Base-by-base conservation (phyloP, 2,888 invertebrate genomes). In the Arge pagana region DNA sequence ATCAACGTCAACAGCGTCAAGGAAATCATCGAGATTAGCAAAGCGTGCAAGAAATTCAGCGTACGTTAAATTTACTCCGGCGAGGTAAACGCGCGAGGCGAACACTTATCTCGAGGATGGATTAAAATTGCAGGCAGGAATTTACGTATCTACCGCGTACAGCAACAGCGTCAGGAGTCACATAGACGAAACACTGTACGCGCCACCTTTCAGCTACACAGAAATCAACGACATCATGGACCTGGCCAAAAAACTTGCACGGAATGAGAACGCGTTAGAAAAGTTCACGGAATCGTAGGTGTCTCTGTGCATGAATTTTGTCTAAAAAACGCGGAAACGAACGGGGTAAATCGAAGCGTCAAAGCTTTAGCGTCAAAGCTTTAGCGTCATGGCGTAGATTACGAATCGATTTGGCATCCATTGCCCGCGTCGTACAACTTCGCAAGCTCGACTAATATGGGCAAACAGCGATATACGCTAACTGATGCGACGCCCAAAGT, bases 181-280 rank as follows among this genome's bases (percentile, higher is more conserved):
- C 24, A 82, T 88, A 1, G 84, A 85, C 40, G 88, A 89, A 68
- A 72, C 77, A 48, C 82, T 87, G 62, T 88, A 88, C 71, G 78
- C 79, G 0, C 80, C 79, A 49, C 76, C 80, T 0, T 74, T 80
- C 0, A 74, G 79, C 48, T 79, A 79, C 48, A 80, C 80, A 2
- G 74, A 81, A 1, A 62, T 84, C 1, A 61, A 42, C 10, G 62
- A 67, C 15, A 66, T 76, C 49, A 71, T 82, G 0, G 76, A 77
- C 30, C 43, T 55, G 8, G 28, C 54, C n/a, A 11, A 23, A 1
- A 19, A 13, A 4, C 43, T 6, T 13, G 15, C 56, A 15, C 51
- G 39, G 52, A 23, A 55, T 0, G 80, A 82, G 42, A 57, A 58
- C 0, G 71, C 79, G 33, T 74, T 82, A 15, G 76, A 80, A 40